phyloP scores from a whole-genome alignment of 2,797 vertebrate species.

The Anniella stebbinsi region DNA sequence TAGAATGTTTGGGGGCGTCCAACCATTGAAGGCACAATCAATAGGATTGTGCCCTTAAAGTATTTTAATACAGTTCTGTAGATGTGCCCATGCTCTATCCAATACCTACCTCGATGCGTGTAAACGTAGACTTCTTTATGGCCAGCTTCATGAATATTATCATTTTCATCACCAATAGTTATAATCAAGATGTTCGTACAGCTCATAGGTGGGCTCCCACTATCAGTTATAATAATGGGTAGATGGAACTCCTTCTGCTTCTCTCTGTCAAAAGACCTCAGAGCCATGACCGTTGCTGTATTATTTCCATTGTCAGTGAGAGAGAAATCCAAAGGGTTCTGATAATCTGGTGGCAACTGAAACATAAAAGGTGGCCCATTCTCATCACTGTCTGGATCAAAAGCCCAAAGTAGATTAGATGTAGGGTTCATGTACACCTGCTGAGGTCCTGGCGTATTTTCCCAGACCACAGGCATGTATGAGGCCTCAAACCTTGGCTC shows the following conservation, averaged over 20 bases:
- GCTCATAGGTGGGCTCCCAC: constrained; percentile 83
- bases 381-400: constrained; percentile 84
- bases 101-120: constrained; percentile 82
- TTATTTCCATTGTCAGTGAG: constrained; percentile 89
- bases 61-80: background rate
- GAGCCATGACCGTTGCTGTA: constrained; percentile 86
- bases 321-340: constrained; percentile 85
- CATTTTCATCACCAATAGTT: constrained; percentile 88
- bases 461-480: constrained; percentile 88
- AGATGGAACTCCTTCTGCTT: constrained; percentile 85
- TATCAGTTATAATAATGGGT: constrained; percentile 86
- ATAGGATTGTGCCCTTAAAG: background rate
- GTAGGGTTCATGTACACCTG: constrained; percentile 85
- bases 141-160: constrained; percentile 85
- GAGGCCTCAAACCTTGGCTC: constrained; percentile 86
- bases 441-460: constrained; percentile 85
- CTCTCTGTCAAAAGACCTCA: constrained; percentile 88
- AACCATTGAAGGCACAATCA: too few species aligned
- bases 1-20: too few species aligned
- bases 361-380: constrained; percentile 89
- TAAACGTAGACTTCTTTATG: constrained; percentile 86
- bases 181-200: constrained; percentile 84
- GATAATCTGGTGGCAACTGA: constrained; percentile 79
- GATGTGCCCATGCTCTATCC: background rate
- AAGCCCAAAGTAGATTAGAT: constrained; percentile 82